These are phyloP conservation scores for Mycalesis mineus DNA, from an alignment of 2,888 invertebrate genomes.

Conservation along the genomic window DNA sequence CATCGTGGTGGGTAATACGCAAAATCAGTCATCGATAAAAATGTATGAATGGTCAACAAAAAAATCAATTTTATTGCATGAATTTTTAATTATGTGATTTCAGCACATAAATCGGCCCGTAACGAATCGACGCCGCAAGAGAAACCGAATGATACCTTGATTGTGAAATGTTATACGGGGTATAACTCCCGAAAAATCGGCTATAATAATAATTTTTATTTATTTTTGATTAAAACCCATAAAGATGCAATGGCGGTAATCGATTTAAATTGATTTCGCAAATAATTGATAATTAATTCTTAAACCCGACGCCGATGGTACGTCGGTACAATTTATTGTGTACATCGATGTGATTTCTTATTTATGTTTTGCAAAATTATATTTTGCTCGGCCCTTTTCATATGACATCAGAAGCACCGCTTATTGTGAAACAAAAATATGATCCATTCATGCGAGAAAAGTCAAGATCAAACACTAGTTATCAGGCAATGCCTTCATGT, in stretches of 20 bases:
- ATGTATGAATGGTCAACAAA: not conserved
- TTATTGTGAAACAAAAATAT: not conserved
- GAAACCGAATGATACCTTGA: constrained; percentile 38
- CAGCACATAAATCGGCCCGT: constrained; percentile 54
- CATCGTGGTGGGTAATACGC: not conserved
- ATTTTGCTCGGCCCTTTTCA: constrained; percentile 11
- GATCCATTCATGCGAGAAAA: no score
- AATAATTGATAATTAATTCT: constrained; percentile 30
- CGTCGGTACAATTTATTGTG: constrained; percentile 24
- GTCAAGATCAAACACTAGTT: no score
- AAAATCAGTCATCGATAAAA: not conserved
- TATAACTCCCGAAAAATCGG: constrained; percentile 31
- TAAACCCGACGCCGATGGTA: constrained; percentile 16
- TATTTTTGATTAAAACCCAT: constrained; percentile 40
- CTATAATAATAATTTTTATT: constrained; percentile 36
- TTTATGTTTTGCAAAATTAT: constrained; percentile 19
- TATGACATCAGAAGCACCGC: constrained; percentile 3
- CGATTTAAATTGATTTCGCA: constrained; percentile 31
- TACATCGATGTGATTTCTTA: constrained; percentile 21
- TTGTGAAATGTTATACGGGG: constrained; percentile 38
- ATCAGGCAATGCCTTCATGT: no score
- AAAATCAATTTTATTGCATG: constrained; percentile 15
- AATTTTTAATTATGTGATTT: constrained; percentile 45
- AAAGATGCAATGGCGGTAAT: constrained; percentile 34
- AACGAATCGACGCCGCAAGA: constrained; percentile 52